Evolutionary conservation across 2,113 vertebrate species (phyloP), one percentile per base, ranked within the genome.

Genomic region (Rutilus rutilus): DNA sequence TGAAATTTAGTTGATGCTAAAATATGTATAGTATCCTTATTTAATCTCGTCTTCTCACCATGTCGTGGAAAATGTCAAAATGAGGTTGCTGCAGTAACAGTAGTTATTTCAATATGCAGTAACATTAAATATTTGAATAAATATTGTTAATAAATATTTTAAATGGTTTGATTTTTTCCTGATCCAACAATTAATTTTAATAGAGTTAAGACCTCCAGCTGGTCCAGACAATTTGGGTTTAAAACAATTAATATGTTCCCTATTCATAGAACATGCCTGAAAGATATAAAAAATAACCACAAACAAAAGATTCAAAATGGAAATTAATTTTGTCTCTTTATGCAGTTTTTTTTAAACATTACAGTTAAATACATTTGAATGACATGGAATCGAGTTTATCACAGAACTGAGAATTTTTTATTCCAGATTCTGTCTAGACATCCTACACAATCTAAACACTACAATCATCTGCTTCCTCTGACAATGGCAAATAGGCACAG

Each of bases 301-400:
- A 85, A 64, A 69, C 74, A 88, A 76, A 19, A 54, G 21, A 74
- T 59, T 21, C 30, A 36, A 50, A 78, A 90, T 89, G 87, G 87
- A 91, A 87, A 91, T 87, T 86, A 71, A 60, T 73, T 74, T 84
- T 74, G 62, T 87, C 47, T 75, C 60, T 88, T 73, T 89, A 85
- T 89, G 88, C 84, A 89, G 82, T 84, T 57, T 84, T 84, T 84
- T 86, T 93, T 92, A 87, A 92, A 89, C 90, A 69, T 87, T 88
- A 93, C 90, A 91, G 85, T 92, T 92, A 92, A 93, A 93, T 92
- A 93, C 91, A 93, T 90, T 87, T 86, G 90, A 90, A 91, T 88
- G 89, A 90, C 54, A 84, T 54, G 76, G 86, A 88, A 89, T 77
- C 21, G 82, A 83, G 74, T 86, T 76, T 69, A 83, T 88, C 78